phyloP scores from a whole-genome alignment of 2,113 vertebrate species.

The Mionectes macconnelli region DNA sequence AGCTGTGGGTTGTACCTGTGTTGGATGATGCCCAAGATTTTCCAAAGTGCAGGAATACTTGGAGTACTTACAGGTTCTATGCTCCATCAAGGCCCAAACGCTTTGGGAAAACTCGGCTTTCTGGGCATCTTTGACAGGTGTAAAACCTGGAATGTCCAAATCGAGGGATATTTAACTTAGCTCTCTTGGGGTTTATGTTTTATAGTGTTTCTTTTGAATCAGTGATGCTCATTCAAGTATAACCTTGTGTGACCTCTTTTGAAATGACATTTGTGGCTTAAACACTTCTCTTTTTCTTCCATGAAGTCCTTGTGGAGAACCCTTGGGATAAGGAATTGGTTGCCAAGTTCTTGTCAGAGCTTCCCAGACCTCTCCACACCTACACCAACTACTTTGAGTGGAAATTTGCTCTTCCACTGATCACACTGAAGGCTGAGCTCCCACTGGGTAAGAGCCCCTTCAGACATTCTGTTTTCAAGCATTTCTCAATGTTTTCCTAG shows the following conservation, averaged over 20 bases:
- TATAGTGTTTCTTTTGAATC: not conserved
- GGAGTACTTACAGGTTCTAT: not conserved
- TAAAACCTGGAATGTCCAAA: not conserved
- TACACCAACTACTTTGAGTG: constrained; percentile 75
- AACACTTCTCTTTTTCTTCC: not conserved
- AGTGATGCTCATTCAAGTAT: not conserved
- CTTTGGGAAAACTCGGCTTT: not conserved
- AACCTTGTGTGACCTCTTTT: not conserved
- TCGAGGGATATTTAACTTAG: not conserved
- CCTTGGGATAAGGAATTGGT: constrained; percentile 87
- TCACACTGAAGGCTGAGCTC: constrained; percentile 78
- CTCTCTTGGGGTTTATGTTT: not conserved
- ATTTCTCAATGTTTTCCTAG: not conserved
- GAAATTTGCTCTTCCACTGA: constrained; percentile 73
- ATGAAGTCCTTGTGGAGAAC: constrained; percentile 74
- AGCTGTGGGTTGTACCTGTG: not conserved
- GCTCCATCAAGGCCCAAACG: not conserved
- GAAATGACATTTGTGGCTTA: not conserved
- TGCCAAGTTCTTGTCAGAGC: constrained; percentile 69
- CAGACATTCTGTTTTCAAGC: not conserved
- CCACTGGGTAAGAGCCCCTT: constrained; percentile 78
- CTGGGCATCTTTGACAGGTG: not conserved
- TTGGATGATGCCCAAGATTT: not conserved
- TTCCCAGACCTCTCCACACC: constrained; percentile 77
- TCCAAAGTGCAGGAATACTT: not conserved